Base-by-base conservation (phyloP, 2,113 vertebrate species). In the Eubucco bourcierii region DNA sequence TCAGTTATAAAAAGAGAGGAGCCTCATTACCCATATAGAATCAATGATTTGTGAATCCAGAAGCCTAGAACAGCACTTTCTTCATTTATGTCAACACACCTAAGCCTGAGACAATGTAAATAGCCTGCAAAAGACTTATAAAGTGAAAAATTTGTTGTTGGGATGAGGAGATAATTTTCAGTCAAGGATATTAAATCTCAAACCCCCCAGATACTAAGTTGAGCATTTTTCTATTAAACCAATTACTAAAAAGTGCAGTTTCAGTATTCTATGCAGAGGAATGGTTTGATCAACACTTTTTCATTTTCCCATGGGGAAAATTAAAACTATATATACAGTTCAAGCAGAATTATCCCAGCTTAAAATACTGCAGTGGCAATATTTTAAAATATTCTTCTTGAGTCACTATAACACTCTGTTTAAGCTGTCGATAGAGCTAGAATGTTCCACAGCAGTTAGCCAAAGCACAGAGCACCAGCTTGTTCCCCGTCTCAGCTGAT, bases 401-500 rank as follows among this genome's bases (percentile, higher is more conserved):
- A 83, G 27, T 68, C 19, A 55, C 47, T 7, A 18, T 3, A 92
- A 50, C 24, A 37, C 78, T 90, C 75, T 72, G 20, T 31, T 85
- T 37, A 15, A 74, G 10, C 24, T 53, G 7, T 25, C 25, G n/a
- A 8, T 6, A 29, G 15, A 77, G 33, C 23, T 55, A 33, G 19
- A 81, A 6, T 10, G 27, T 53, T 33, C 58, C 63, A 61, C 12
- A 41, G 73, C 60, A 84, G n/a, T n/a, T 72, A 58, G n/a, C 52
- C 4, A 8, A 39, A 61, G 25, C 5, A 3, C 5, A 15, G 11
- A 34, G 72, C 50, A 24, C 20, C 63, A 73, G 61, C 39, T 60
- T 33, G 52, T 15, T 75, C 37, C 46, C 0, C 0, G 24, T 67
- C 47, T 56, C 28, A 2, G 5, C 19, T 29, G 61, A 61, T 11